Conservation (phyloP, 2,888 invertebrate species). For the Podabrus alpinus region DNA sequence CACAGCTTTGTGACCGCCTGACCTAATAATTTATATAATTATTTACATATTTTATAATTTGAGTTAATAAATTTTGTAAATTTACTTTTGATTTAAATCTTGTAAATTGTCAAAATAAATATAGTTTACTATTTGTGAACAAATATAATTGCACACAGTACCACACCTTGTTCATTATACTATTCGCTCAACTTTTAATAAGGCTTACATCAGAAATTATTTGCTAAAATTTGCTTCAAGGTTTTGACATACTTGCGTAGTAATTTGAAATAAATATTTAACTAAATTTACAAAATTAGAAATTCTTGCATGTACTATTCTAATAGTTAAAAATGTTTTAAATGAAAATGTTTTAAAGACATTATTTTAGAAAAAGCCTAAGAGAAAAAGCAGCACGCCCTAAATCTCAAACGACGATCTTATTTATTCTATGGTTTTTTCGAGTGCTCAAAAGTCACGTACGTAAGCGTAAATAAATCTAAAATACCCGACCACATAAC, state of each 20-base stretch:
- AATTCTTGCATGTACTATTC: neutral
- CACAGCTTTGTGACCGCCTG: too few species aligned
- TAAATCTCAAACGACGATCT: neutral
- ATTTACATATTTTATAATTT: too few species aligned
- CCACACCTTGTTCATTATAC: too few species aligned
- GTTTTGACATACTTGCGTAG: neutral
- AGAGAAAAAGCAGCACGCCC: neutral
- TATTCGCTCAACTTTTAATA: neutral
- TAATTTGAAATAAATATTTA: neutral
- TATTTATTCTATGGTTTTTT: neutral
- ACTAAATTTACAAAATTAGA: neutral
- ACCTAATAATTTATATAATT: too few species aligned
- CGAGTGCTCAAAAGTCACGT: conserved; percentile 18
- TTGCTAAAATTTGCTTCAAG: neutral
- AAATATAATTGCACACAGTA: too few species aligned
- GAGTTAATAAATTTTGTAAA: too few species aligned
- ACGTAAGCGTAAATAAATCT: conserved; percentile 18
- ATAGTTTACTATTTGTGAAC: too few species aligned
- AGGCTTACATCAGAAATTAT: neutral
- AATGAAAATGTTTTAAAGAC: neutral
- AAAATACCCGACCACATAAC: conserved; percentile 9
- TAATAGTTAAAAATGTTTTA: neutral
- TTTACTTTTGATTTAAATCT: too few species aligned
- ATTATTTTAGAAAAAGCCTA: neutral
- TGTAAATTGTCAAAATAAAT: too few species aligned